A percentile compares a stretch with the other conserved stretches of the same genome.
Evolutionary conservation across 1,140 invertebrate species (phyloP).

Genomic region (Diuraphis noxia): DNA sequence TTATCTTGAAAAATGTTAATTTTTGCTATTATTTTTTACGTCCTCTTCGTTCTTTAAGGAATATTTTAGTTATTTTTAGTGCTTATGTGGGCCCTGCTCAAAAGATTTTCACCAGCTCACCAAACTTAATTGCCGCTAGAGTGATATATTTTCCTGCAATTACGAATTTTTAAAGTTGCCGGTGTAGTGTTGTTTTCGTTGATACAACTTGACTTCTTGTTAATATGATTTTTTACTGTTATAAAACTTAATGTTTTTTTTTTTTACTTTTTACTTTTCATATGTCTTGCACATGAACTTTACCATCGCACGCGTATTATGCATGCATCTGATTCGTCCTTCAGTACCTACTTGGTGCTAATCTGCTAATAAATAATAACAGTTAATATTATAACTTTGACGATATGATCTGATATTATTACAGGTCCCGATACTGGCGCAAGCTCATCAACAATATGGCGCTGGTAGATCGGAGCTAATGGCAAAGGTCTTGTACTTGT

Average conservation of each 20-base stretch:
- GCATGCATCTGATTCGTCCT: neutral
- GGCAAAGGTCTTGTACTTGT: slow-evolving; percentile 90
- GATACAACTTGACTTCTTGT: neutral
- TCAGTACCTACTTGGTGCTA: neutral
- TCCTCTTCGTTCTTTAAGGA: too few relatives aligned
- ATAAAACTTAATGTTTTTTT: neutral
- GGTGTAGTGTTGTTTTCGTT: neutral
- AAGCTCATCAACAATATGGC: slow-evolving; percentile 88
- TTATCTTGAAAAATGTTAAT: too few relatives aligned
- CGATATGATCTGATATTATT: slow-evolving; percentile 46
- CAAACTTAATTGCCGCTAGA: too few relatives aligned
- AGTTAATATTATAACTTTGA: neutral
- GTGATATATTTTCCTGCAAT: too few relatives aligned
- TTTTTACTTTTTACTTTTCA: neutral
- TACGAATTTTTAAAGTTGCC: too few relatives aligned
- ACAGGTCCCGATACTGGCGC: slow-evolving; percentile 78
- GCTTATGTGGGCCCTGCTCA: too few relatives aligned
- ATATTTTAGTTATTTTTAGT: too few relatives aligned
- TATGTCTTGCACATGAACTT: neutral
- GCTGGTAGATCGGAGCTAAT: slow-evolving; percentile 86
- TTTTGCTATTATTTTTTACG: too few relatives aligned
- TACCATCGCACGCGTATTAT: neutral
- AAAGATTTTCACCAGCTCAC: too few relatives aligned
- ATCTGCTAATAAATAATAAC: too few relatives aligned
- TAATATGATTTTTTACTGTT: neutral